phyloP scores from a whole-genome alignment of 2,797 vertebrate species.

The Enoplosus armatus region DNA sequence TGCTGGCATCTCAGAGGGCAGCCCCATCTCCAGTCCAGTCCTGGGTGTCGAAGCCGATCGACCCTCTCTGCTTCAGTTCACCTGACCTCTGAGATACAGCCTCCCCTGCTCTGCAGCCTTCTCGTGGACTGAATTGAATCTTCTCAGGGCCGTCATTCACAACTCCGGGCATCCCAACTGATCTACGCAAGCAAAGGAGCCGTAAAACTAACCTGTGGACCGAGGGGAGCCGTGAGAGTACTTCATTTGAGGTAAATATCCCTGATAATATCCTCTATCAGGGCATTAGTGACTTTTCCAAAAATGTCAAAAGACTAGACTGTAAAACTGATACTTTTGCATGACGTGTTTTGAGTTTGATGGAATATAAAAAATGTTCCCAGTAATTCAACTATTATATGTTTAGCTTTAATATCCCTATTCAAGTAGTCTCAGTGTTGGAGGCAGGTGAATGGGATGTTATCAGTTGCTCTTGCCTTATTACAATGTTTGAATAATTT shows the following conservation, averaged over 20 bases:
- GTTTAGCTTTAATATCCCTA: not conserved
- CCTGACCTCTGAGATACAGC: conserved; percentile 49
- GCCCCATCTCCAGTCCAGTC: conserved; percentile 77
- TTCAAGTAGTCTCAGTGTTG: not conserved
- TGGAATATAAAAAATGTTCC: not conserved
- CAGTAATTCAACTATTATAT: not conserved
- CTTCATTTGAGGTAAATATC: conserved; percentile 73
- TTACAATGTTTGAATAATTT: not conserved
- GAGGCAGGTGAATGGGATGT: not conserved
- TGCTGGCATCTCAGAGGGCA: conserved; percentile 82
- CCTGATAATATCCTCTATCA: not conserved
- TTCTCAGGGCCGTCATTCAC: conserved; percentile 57
- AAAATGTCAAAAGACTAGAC: not conserved
- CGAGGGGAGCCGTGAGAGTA: conserved; percentile 24
- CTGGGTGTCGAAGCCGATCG: conserved; percentile 66
- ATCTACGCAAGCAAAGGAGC: conserved; percentile 35
- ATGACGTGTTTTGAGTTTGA: not conserved
- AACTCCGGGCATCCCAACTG: conserved; percentile 16
- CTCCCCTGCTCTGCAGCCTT: conserved; percentile 31
- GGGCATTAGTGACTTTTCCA: not conserved
- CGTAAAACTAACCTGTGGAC: conserved; percentile 30
- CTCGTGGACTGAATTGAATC: conserved; percentile 46
- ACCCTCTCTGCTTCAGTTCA: conserved; percentile 45
- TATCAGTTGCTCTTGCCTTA: not conserved
- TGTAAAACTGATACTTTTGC: not conserved